These are phyloP conservation scores for Frankliniella fusca DNA, from an alignment of 2,888 invertebrate species.

Conservation along the genomic window DNA sequence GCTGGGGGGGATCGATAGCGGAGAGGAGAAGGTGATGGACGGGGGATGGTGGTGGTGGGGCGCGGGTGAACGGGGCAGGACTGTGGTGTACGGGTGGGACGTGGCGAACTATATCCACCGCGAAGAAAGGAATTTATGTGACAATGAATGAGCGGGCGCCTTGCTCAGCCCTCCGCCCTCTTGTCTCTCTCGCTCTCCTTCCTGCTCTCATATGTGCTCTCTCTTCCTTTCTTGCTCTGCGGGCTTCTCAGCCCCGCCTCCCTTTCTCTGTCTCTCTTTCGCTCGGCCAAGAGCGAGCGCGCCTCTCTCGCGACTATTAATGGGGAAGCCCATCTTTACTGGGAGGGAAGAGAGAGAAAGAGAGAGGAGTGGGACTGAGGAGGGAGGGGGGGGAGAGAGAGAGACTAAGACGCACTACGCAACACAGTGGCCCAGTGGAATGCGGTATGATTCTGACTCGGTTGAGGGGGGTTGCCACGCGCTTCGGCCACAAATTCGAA, in stretches of 20 bases:
- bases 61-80: not conserved
- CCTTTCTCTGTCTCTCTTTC: not conserved
- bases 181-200: not conserved
- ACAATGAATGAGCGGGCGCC: not conserved
- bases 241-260: not conserved
- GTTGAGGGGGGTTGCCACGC: not conserved
- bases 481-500: too few species aligned
- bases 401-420: not conserved
- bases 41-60: not conserved
- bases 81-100: not conserved
- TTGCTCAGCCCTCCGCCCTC: slow-evolving; percentile 13
- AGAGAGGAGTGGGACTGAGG: not conserved
- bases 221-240: not conserved
- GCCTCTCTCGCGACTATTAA: slow-evolving; percentile 31
- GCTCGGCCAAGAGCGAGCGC: slow-evolving; percentile 6
- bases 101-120: not conserved
- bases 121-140: slow-evolving; percentile 17
- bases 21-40: too few species aligned
- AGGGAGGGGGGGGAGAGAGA: not conserved
- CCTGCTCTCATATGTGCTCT: not conserved
- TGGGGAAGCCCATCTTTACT: slow-evolving; percentile 30
- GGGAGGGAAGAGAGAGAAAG: slow-evolving; percentile 28
- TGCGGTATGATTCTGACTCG: not conserved
- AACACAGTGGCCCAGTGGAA: not conserved
- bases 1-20: too few species aligned